A percentile compares a stretch with the other conserved stretches of the same genome.
These are phyloP conservation scores for Schmidtea mediterranea DNA, from an alignment of 1,140 invertebrate species.

Conservation along the genomic window DNA sequence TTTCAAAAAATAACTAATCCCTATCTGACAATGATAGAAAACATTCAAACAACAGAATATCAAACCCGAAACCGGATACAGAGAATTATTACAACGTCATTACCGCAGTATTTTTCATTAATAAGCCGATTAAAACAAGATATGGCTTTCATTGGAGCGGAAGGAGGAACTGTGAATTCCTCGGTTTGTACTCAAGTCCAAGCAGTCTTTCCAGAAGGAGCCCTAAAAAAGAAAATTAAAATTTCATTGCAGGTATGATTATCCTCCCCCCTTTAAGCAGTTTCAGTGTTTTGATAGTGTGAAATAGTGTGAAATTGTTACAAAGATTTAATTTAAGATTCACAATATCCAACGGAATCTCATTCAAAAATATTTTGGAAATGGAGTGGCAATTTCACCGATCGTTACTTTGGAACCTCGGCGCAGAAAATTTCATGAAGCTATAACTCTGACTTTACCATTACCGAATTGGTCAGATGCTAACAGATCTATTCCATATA, in stretches of 20 bases:
- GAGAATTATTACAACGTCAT: constrained; percentile 69
- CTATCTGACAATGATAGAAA: constrained; percentile 26
- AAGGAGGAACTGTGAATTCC: constrained; percentile 80
- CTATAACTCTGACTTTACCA: constrained; percentile 86
- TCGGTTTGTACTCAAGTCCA: constrained; percentile 85
- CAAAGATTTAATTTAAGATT: too few species aligned
- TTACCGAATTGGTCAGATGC: constrained; percentile 40
- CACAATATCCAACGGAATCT: constrained; percentile 64
- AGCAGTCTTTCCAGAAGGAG: constrained; percentile 78
- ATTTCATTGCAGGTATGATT: constrained; percentile 75
- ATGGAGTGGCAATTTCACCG: constrained; percentile 86
- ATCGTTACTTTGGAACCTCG: constrained; percentile 94
- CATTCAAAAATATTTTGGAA: constrained; percentile 74
- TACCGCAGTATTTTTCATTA: constrained; percentile 85
- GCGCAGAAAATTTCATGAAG: constrained; percentile 88
- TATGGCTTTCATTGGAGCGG: constrained; percentile 74
- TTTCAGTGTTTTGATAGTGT: too few species aligned
- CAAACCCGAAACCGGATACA: constrained; percentile 51
- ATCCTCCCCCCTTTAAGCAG: too few species aligned
- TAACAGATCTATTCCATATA: constrained; percentile 22
- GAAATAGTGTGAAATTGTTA: too few species aligned
- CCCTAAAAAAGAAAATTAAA: constrained; percentile 94
- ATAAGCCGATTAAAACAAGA: constrained; percentile 75
- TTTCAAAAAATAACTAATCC: too few species aligned
- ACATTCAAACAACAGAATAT: constrained; percentile 53